These are phyloP conservation scores for Clarias platycephalus DNA, from an alignment of 2,797 vertebrate species.

Conservation along the genomic window DNA sequence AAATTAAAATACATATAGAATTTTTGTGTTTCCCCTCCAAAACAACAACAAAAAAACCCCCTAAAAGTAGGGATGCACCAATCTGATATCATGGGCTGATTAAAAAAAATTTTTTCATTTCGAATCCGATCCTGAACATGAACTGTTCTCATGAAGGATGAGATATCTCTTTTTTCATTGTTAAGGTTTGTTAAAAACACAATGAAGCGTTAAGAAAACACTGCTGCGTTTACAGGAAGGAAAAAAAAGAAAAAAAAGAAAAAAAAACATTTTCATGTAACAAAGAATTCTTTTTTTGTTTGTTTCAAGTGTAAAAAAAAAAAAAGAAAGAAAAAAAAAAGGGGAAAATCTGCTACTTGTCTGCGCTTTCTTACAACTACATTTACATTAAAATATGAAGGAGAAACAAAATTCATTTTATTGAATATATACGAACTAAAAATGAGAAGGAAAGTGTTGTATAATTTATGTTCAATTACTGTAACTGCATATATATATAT, in stretches of 20 bases:
- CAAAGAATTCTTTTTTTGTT: neutral
- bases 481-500: neutral
- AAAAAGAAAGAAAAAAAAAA: neutral
- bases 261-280: no score
- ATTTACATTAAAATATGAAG: neutral
- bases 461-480: neutral
- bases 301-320: neutral
- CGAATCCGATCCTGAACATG: neutral
- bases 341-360: neutral
- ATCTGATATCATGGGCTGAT: neutral
- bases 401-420: neutral
- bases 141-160: neutral
- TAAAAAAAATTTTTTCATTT: neutral
- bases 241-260: neutral
- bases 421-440: neutral
- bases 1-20: neutral
- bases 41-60: slow-evolving; percentile 49
- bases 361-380: neutral
- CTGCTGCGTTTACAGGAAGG: neutral
- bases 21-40: slow-evolving; percentile 28
- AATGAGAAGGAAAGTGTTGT: neutral
- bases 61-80: slow-evolving; percentile 25
- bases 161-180: neutral
- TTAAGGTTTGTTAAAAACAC: neutral
- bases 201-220: neutral